A percentile compares a stretch with the other conserved stretches of the same genome.
phyloP scores from a whole-genome alignment of 2,113 vertebrate species.

The Oreotragus oreotragus region DNA sequence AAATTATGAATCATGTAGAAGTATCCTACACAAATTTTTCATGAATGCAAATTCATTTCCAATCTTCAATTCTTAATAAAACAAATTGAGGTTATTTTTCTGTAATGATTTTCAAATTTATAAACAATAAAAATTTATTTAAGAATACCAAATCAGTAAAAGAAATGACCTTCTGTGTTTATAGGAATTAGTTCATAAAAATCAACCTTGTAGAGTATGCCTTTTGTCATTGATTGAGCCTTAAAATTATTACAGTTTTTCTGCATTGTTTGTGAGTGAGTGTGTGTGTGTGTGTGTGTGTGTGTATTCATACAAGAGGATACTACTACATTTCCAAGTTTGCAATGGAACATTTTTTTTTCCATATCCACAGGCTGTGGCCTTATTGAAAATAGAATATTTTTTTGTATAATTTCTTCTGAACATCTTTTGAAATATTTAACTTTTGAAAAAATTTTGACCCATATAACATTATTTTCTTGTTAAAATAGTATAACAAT shows the following conservation, averaged over 20 bases:
- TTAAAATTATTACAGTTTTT: background rate
- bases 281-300: background rate
- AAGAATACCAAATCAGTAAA: background rate
- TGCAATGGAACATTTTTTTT: background rate
- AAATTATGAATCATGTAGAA: background rate
- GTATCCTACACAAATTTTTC: background rate
- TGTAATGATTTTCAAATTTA: background rate
- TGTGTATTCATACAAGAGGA: background rate
- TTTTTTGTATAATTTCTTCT: conserved; percentile 25
- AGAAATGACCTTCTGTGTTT: background rate
- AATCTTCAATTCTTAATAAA: background rate
- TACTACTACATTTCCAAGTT: background rate
- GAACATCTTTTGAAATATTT: conserved; percentile 47
- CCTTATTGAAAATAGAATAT: background rate
- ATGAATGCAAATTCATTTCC: background rate
- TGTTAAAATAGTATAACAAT: conserved; percentile 58
- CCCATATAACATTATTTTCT: conserved; percentile 51
- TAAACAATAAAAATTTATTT: background rate
- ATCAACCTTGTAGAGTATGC: background rate
- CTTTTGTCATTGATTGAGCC: background rate
- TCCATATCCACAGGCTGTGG: background rate
- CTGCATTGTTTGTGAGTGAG: background rate
- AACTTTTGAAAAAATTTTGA: conserved; percentile 66
- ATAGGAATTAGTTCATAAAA: background rate
- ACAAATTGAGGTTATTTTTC: background rate